Percentiles rank a stretch among this genome's conserved stretches.
These are phyloP conservation scores for Rotaria macrura DNA, from an alignment of 2,888 invertebrate genomes.

Conservation along the genomic window DNA sequence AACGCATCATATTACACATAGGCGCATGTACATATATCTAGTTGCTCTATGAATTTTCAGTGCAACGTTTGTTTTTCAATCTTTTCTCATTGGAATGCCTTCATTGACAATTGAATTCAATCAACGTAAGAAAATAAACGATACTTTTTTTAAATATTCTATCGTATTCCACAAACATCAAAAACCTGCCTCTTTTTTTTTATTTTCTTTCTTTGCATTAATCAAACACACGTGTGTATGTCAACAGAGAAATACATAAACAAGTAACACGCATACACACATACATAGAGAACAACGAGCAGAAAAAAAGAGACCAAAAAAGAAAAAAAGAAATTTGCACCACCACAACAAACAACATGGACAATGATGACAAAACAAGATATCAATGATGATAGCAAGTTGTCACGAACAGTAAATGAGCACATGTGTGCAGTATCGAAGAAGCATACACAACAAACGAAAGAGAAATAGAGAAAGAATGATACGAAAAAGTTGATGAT, in stretches of 20 bases:
- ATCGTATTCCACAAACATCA: background rate
- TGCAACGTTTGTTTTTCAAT: no score
- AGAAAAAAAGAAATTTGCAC: background rate
- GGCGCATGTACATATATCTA: no score
- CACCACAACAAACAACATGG: slow-evolving; percentile 15
- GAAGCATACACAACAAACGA: background rate
- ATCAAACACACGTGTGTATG: slow-evolving; percentile 11
- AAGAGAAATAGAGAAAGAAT: background rate
- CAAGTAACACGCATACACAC: background rate
- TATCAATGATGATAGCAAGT: background rate
- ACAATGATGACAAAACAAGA: background rate
- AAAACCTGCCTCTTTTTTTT: background rate
- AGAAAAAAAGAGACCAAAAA: background rate
- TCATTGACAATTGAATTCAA: no score
- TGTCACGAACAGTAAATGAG: background rate
- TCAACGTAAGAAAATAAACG: no score
- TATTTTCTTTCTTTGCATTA: slow-evolving; percentile 15
- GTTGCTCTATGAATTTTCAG: no score
- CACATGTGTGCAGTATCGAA: background rate
- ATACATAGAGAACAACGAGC: background rate
- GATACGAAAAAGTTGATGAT: background rate
- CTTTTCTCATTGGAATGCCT: no score
- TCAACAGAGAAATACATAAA: slow-evolving; percentile 11
- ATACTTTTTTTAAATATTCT: background rate
- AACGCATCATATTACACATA: no score